A percentile compares a stretch with the other conserved stretches of the same genome.
Evolutionary conservation across 2,888 invertebrate species (phyloP).

Genomic region (Heteromurus nitidus): DNA sequence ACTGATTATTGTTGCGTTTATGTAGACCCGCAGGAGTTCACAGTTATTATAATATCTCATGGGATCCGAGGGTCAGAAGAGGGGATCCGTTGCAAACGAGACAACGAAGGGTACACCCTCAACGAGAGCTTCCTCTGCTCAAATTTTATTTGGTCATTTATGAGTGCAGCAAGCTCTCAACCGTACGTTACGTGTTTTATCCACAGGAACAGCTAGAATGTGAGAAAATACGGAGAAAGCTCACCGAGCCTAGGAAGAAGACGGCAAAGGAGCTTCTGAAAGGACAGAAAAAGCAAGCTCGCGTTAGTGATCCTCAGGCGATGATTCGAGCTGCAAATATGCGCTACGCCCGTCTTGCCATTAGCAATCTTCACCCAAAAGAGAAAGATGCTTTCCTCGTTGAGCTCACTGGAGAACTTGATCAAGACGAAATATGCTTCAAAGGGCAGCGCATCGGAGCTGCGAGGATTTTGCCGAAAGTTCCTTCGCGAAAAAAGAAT

Average conservation of each 20-base stretch:
- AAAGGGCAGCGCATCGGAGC: conserved; percentile 52
- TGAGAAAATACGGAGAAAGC: conserved; percentile 50
- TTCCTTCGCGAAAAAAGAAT: conserved; percentile 59
- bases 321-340: conserved; percentile 51
- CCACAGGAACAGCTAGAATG: conserved; percentile 53
- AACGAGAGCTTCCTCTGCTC: no score
- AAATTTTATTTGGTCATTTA: neutral
- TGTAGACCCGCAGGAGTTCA: conserved; percentile 56
- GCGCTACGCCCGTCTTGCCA: conserved; percentile 54
- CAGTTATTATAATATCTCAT: conserved; percentile 60
- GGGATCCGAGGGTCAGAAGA: conserved; percentile 58
- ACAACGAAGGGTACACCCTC: conserved; percentile 24
- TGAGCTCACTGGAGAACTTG: conserved; percentile 57
- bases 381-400: conserved; percentile 64
- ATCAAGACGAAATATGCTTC: conserved; percentile 56
- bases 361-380: conserved; percentile 55
- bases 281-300: neutral
- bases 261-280: neutral
- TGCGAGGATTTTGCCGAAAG: conserved; percentile 49
- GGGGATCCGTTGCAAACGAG: conserved; percentile 37
- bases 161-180: no score
- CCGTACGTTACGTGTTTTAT: no score
- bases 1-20: no score
- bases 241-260: conserved; percentile 40
- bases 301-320: conserved; percentile 30